Base-by-base conservation (phyloP, 35 echinoderm and acorn worm species). In the Anneissia japonica region DNA sequence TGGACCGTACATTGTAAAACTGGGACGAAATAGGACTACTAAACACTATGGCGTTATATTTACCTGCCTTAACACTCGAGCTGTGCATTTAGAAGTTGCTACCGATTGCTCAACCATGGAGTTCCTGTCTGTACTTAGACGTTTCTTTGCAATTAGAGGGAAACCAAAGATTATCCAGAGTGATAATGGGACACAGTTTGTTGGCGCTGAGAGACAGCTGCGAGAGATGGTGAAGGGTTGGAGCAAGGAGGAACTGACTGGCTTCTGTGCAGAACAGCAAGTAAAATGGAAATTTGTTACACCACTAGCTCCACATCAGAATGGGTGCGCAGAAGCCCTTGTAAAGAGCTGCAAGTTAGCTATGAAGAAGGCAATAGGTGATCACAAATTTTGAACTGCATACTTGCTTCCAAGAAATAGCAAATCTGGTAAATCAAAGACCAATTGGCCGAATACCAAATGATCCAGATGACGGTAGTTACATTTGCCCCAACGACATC, bases 131-230 rank as follows among this genome's bases (percentile, higher is more conserved):
- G 79, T 87, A 35, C 77, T 91, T 17, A 28, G 84, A 31, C 83
- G 90, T 31, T 91, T 91, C 64, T 86, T 91, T 64, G 84, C 90
- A 0, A 74, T 91, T 23, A 35, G 84, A 72, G 90, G 90, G 30
- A 32, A 78, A 6, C 90, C 90, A 39, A 79, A 74, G 16, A 0
- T 76, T 0, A 87, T 88, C 9, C 55, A 46, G 9, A 92, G 90
- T 84, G 90, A 92, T 35, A 92, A 88, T 75, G 86, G 90, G 0
- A 92, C 85, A n/a, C 85, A 92, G 35, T 88, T 92, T 19, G 90
- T 92, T 23, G 86, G 78, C 14, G 90, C 85, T 10, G 19, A 84
- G 39, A 36, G 46, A 12, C n/a, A 92, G 30, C 73, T 92, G 16
- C 64, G 79, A 26, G 35, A 46, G 32, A 92, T 88, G 85, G 78